Evolutionary conservation across 2,888 invertebrate species (phyloP), one percentile per base, ranked within the genome.

Genomic region (Trichogramma dendrolimi): DNA sequence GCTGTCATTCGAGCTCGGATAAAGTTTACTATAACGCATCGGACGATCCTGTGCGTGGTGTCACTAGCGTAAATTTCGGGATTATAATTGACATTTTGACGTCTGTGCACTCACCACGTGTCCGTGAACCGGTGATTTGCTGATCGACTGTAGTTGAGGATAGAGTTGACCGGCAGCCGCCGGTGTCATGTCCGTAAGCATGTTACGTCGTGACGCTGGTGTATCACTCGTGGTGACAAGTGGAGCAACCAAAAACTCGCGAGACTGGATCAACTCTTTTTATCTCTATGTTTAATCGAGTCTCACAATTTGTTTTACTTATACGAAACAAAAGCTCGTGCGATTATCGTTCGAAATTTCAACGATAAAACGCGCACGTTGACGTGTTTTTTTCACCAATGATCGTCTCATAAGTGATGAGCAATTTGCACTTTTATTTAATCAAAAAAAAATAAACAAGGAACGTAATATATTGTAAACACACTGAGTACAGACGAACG

Each of bases 121-220:
- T 68, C 76, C 75, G 68, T 78, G 78, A 57, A 73, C 77, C 63
- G 78, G 74, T 61, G 79, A 75, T 67, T 79, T 79, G 70, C 73
- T 71, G 73, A 79, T 79, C 63, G 77, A 77, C 68, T 79, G 79
- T 60, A 79, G 73, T 68, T 79, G 79, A 55, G 79, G 79, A 67
- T 80, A 80, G 42, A 80, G 79, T 68, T 80, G 80, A 68, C 80
- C 79, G 71, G 79, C 79, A 70, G 79, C 77, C 68, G 79, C 78
- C 71, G 79, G 80, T 59, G 79, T 79, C 79, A 80, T 79, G 71
- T 80, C 80, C 67, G 80, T 80, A 72, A 80, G 73, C 80, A 80
- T 80, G 67, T 70, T 71, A 27, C 27, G 68, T 67, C 66, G 60
- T 63, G 64, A 67, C 64, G 68, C 65, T 64, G 66, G 38, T 41